Base-by-base conservation (phyloP, 35 echinoderm and acorn worm genomes). In the Anneissia japonica region DNA sequence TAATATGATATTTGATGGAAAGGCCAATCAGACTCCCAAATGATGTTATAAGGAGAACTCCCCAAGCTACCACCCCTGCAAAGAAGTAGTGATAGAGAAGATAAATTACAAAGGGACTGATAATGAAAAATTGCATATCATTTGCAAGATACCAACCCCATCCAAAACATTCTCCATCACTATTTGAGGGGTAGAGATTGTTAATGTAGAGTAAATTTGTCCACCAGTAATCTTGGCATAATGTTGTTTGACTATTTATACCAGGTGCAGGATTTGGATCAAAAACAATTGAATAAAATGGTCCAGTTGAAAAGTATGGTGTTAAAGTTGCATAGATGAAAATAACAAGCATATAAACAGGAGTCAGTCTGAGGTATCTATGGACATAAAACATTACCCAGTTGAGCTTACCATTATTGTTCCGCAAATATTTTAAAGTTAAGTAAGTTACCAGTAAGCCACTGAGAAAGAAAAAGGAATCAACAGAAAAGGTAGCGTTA, bases 111-210 rank as follows among this genome's bases (percentile, higher is more conserved):
- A 97, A 36, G 13, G 94, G 94, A 77, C 86, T 89, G 35, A 97
- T 77, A 75, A 96, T 73, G 79, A 89, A 96, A 35, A 96, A 96
- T 73, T 97, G 94, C 94, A 97, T 97, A 80, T 97, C 94, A 72
- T 89, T 90, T 10, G 94, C 90, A 33, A 97, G 35, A 38, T 97
- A 97, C 94, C 94, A 97, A 9, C 87, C 30, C 94, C 94, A 97
- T 14, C 90, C 90, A 74, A 97, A 84, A 51, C 94, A 97, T 91
- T 97, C 76, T 73, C 37, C 30, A 35, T 37, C 21, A 73, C 84
- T 80, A 30, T 83, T 83, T 38, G 46, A 88, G 17, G 94, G 94
- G 19, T 88, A 87, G 32, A 97, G 38, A 36, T 97, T 97, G 77
- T 93, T 97, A 72, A 97, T 88, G 74, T 93, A 97, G 28, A 97